These are phyloP conservation scores for Trachelus troglodyta DNA, from an alignment of 2,888 invertebrate species.

Conservation along the genomic window DNA sequence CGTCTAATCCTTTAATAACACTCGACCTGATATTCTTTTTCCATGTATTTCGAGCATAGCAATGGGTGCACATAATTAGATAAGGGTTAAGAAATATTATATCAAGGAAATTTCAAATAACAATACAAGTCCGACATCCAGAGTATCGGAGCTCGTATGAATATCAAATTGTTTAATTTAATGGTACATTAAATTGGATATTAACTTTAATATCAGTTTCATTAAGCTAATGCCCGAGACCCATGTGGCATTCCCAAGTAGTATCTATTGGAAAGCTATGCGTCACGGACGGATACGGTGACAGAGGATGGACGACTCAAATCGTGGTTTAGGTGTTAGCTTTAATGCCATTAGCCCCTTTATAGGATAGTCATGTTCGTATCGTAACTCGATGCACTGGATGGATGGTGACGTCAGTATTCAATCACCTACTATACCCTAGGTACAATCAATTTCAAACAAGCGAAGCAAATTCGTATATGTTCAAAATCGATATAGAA, in stretches of 20 bases:
- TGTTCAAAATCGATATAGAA: background rate
- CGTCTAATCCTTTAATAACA: background rate
- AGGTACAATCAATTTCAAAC: background rate
- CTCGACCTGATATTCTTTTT: background rate
- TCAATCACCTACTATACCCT: constrained; percentile 36
- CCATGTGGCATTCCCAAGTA: constrained; percentile 11
- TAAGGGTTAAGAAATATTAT: background rate
- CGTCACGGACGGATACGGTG: constrained; percentile 21
- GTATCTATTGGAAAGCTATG: constrained; percentile 31
- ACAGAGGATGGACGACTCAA: constrained; percentile 18
- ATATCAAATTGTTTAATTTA: background rate
- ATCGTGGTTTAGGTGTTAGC: constrained; percentile 30
- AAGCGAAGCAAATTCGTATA: background rate
- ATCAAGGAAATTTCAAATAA: background rate
- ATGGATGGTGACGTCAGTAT: constrained; percentile 46
- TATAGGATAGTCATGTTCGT: constrained; percentile 37
- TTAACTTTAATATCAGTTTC: constrained; percentile 14
- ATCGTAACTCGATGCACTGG: constrained; percentile 40
- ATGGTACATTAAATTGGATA: background rate
- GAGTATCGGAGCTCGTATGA: background rate
- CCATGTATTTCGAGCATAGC: too few species aligned
- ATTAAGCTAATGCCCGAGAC: constrained; percentile 17
- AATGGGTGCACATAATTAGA: background rate
- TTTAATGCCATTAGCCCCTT: constrained; percentile 45
- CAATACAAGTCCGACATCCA: background rate